Evolutionary conservation across 1,140 invertebrate species (phyloP).

Genomic region (Drosophila prosaltans): DNA sequence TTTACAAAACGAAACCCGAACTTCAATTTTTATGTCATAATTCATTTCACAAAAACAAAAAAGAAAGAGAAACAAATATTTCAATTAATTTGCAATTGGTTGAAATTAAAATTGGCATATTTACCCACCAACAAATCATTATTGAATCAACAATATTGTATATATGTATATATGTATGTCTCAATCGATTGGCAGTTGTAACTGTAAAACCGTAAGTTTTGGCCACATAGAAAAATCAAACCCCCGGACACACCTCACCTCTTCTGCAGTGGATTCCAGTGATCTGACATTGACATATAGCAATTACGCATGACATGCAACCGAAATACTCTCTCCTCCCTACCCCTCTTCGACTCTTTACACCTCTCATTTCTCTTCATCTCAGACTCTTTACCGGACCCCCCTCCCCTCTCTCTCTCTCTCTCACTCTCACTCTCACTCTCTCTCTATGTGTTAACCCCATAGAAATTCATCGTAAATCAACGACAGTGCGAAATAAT

Average conservation of each 20-base stretch:
- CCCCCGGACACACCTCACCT: slow-evolving; percentile 24
- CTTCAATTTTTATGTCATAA: slow-evolving; percentile 1
- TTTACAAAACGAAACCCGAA: background rate
- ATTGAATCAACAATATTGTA: slow-evolving; percentile 31
- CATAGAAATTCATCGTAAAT: slow-evolving; percentile 57
- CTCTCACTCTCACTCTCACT: background rate
- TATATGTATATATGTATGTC: background rate
- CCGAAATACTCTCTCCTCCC: slow-evolving; percentile 10
- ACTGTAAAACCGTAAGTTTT: slow-evolving; percentile 41
- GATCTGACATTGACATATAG: slow-evolving; percentile 72
- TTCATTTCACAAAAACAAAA: background rate
- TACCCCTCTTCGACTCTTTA: background rate
- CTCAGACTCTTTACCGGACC: background rate
- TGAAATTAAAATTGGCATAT: slow-evolving; percentile 13
- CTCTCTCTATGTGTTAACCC: background rate
- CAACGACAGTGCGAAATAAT: slow-evolving; percentile 78
- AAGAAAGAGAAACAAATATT: background rate
- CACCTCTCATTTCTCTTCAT: background rate
- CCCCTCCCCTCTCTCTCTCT: background rate
- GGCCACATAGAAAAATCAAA: slow-evolving; percentile 8
- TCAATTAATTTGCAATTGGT: slow-evolving; percentile 9
- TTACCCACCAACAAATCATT: slow-evolving; percentile 29
- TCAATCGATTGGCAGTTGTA: slow-evolving; percentile 23
- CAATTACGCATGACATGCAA: slow-evolving; percentile 72
- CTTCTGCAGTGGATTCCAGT: background rate